Conservation (phyloP, 2,797 vertebrate species). For the Monodelphis domestica region DNA sequence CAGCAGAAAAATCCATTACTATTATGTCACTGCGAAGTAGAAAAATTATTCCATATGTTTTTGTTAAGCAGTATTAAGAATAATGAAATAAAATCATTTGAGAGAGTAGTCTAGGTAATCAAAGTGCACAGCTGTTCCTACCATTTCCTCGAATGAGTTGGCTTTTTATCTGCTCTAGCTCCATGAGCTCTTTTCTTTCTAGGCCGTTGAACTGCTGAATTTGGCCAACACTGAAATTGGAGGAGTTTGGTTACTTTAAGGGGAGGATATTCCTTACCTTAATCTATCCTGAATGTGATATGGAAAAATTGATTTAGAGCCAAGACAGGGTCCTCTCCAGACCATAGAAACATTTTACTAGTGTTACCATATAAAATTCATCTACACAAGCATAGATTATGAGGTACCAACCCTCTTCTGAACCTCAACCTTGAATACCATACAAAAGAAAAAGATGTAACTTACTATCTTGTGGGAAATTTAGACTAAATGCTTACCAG, state of each 20-base stretch:
- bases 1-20: background rate
- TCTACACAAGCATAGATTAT: background rate
- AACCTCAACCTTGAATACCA: background rate
- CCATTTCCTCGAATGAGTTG: background rate
- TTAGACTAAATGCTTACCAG: background rate
- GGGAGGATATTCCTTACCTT: background rate
- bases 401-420: background rate
- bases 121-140: background rate
- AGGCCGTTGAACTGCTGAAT: background rate
- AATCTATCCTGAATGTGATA: background rate
- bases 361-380: background rate
- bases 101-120: background rate
- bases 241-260: no score
- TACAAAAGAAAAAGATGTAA: background rate
- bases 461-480: background rate
- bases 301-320: background rate
- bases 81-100: background rate
- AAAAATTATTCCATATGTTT: background rate
- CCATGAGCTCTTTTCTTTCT: background rate
- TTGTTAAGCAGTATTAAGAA: background rate
- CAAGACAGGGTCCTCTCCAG: background rate
- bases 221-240: background rate
- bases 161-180: background rate
- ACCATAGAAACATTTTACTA: background rate
- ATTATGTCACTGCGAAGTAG: background rate